phyloP scores from a whole-genome alignment of 2,888 invertebrate genomes.

The Lacanobia oleracea region DNA sequence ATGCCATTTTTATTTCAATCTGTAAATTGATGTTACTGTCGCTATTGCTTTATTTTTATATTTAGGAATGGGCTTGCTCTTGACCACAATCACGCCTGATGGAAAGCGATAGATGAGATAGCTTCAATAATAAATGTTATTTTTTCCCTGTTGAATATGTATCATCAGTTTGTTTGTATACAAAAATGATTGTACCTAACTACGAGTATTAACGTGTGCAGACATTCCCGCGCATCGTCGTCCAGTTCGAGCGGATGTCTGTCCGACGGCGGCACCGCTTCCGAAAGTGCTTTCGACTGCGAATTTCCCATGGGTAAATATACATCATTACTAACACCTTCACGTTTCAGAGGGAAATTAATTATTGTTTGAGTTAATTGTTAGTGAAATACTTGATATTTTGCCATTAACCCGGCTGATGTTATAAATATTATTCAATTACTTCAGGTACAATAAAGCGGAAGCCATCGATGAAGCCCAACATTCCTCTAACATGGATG shows the following conservation, averaged over 20 bases:
- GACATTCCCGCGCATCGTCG: conserved; percentile 95
- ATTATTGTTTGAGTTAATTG: not conserved
- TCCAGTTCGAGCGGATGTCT: conserved; percentile 96
- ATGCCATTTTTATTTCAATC: conserved; percentile 1
- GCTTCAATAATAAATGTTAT: not conserved
- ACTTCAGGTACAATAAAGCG: conserved; percentile 95
- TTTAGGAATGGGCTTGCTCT: too few relatives aligned
- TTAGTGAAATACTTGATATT: not conserved
- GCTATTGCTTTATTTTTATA: too few relatives aligned
- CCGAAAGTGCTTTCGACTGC: conserved; percentile 94
- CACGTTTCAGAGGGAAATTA: not conserved
- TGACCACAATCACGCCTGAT: too few relatives aligned
- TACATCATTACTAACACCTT: conserved; percentile 10
- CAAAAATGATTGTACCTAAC: conserved; percentile 41
- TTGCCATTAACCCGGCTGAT: not conserved
- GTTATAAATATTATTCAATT: not conserved
- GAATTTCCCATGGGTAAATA: conserved; percentile 93
- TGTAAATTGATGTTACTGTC: not conserved
- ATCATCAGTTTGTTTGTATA: conserved; percentile 22
- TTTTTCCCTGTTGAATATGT: not conserved
- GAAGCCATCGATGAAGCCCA: conserved; percentile 98
- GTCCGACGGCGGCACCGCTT: conserved; percentile 93
- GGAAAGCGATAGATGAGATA: too few relatives aligned
- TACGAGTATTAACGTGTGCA: conserved; percentile 68
- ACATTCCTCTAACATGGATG: conserved; percentile 97